Percentiles rank a stretch among this genome's conserved stretches.
These are phyloP conservation scores for Oeneis ivallda DNA, from an alignment of 2,888 invertebrate genomes.

Conservation along the genomic window DNA sequence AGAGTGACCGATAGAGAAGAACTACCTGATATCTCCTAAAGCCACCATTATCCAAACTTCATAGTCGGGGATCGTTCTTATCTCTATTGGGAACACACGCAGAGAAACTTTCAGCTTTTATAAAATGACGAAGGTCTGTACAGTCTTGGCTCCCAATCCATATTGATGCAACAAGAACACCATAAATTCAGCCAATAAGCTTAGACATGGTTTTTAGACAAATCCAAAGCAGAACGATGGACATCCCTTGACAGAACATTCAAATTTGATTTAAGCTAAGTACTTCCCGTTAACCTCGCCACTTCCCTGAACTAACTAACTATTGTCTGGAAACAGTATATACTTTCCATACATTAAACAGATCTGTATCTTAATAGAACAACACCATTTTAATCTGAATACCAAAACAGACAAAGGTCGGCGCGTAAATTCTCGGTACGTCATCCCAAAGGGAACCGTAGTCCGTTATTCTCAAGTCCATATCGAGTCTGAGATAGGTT, in stretches of 20 bases:
- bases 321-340: conserved; percentile 14
- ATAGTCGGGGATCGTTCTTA: no score
- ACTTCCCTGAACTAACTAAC: neutral
- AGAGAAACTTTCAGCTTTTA: no score
- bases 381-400: conserved; percentile 41
- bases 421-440: conserved; percentile 56
- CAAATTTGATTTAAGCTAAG: neutral
- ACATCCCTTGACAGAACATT: neutral
- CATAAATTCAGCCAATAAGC: no score
- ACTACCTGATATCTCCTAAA: no score
- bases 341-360: conserved; percentile 19
- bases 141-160: no score
- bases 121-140: no score
- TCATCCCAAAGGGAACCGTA: conserved; percentile 51
- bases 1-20: no score
- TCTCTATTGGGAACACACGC: no score
- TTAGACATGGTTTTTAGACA: no score
- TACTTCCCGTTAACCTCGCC: conserved; percentile 6
- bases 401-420: conserved; percentile 51
- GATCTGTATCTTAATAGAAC: conserved; percentile 31
- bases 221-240: neutral
- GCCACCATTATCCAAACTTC: no score
- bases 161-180: no score
- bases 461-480: conserved; percentile 48
- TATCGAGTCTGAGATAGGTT: conserved; percentile 61